Base-by-base conservation (phyloP, 1,140 invertebrate species). In the Rhizoglyphus robini region DNA sequence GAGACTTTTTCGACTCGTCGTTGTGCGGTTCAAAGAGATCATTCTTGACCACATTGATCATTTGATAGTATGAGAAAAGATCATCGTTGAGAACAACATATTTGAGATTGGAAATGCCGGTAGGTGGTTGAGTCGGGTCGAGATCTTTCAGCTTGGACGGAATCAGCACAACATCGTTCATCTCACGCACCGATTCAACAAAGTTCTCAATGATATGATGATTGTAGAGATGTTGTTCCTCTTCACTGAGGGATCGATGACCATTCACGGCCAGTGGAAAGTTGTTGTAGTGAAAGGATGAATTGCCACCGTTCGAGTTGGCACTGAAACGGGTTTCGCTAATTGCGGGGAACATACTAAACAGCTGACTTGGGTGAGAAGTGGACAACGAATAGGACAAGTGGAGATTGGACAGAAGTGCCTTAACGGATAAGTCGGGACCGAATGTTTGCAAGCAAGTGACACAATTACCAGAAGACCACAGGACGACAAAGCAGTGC, bases 141-240 rank as follows among this genome's bases (percentile, higher is more conserved):
- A 65, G 59, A 65, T 65, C 63, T 66, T 66, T 65, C 15, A 65
- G 27, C n/a, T 65, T 65, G 2, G 63, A 65, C 20, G 63, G 63
- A n/a, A 65, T 65, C 11, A 65, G 59, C 8, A 65, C 63, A 27
- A 34, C 63, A 31, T 63, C 63, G 23, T 65, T 65, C 63, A 65
- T 65, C 29, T 65, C 62, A 3, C 49, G 4, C n/a, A 65, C 63
- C 2, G 63, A 65, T 5, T 65, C 63, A 11, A 65, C 30, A 47
- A 65, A 65, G 31, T 57, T 65, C 31, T 61, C 62, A 34, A 65
- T 65, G 15, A 63, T 63, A 49, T 63, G 61, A 49, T 63, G 48
- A 63, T 63, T 63, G 34, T 61, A 48, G 8, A 48, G n/a, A 49
- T 60, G 32, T 47, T 63, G 61, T 15, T 63, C 36, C 15, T 51